These are phyloP conservation scores for Oconnorella tubifera DNA, from an alignment of 2,888 invertebrate genomes.

Conservation along the genomic window DNA sequence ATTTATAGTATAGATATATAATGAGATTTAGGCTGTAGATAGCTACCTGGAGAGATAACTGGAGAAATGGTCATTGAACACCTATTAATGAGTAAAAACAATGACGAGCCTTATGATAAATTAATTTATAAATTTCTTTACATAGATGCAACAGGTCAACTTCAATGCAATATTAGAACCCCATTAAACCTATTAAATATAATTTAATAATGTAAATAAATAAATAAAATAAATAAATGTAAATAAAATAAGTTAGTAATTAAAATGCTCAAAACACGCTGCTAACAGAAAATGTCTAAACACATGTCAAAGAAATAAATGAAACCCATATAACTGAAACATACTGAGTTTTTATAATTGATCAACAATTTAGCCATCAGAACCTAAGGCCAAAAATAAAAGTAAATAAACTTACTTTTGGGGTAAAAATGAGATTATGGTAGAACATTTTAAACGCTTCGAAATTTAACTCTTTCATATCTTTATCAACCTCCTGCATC, in stretches of 20 bases:
- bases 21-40: too few species aligned
- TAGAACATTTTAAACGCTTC: constrained; percentile 83
- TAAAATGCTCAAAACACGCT: neutral
- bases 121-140: too few species aligned
- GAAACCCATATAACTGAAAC: neutral
- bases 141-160: too few species aligned
- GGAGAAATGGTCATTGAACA: constrained; percentile 1
- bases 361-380: too few species aligned
- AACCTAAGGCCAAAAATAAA: too few species aligned
- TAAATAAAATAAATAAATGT: neutral
- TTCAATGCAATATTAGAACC: neutral
- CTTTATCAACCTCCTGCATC: constrained; percentile 82
- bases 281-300: too few species aligned
- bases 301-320: neutral
- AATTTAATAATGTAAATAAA: neutral
- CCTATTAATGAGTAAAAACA: too few species aligned
- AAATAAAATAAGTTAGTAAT: neutral
- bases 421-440: constrained; percentile 70
- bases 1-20: too few species aligned
- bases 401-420: neutral
- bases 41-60: neutral
- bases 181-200: neutral
- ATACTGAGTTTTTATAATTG: neutral
- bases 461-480: constrained; percentile 77
- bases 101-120: too few species aligned